Base-by-base conservation (phyloP, 1,140 invertebrate species). In the Phymorhynchus buccinoides region DNA sequence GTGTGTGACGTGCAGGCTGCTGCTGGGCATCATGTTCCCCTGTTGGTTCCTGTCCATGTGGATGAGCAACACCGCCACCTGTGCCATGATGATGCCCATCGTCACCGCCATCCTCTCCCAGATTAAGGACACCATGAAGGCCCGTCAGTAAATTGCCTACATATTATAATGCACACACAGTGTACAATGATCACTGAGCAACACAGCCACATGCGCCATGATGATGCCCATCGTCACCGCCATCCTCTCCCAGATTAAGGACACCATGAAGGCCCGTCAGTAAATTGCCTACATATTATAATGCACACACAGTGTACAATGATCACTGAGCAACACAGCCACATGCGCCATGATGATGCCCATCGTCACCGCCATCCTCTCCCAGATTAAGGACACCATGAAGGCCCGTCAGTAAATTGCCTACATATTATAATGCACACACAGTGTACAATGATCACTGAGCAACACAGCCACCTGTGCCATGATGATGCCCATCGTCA, bases 31-130 rank as follows among this genome's bases (percentile, higher is more conserved):
- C 62, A 92, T 93, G 91, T n/a, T 90, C 6, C 88, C 90, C n/a
- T 93, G 92, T 1, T 91, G 89, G 88, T 93, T 94, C 82, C 89
- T 94, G 66, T 93, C 92, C 27, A 93, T 94, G 93, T 94, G 94
- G 92, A 94, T 94, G 83, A 91, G 87, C 80, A 94, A 94, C 88
- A 91, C 93, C 2, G 93, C 93, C 7, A 93, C 93, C 1, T 90
- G 93, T 4, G 92, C 93, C 41, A 92, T 94, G 90, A 93, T 94
- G 92, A 86, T 93, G 6, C 92, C 93, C 18, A 93, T 94, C 30
- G 90, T 91, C 0, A 87, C 91, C 41, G 92, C 92, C 42, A 91
- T 94, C 12, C 80, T 92, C 6, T 39, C 77, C 27, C 86, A 92
- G 84, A 86, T 89, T 18, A 84, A 35, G 42, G 1, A 48, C 6